Evolutionary conservation across 2,113 vertebrate genomes (phyloP).

Genomic region (Neodon shergylaensis): DNA sequence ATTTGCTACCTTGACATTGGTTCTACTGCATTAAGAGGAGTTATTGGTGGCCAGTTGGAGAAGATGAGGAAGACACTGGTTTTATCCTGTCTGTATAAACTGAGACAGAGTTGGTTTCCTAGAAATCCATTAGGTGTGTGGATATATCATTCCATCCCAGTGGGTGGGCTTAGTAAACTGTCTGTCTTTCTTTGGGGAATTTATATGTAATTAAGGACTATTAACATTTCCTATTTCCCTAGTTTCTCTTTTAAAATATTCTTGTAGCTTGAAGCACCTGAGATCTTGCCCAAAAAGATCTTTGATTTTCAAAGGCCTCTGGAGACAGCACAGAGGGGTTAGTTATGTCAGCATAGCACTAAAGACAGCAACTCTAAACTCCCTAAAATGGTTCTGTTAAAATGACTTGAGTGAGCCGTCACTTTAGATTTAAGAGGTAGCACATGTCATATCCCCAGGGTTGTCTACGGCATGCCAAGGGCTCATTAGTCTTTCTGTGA

Average conservation of each 20-base stretch:
- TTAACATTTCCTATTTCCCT: conserved; percentile 16
- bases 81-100: conserved; percentile 37
- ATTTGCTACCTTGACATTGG: conserved; percentile 4
- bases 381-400: not conserved
- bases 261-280: not conserved
- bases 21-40: not conserved
- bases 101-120: not conserved
- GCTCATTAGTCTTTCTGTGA: conserved; percentile 19
- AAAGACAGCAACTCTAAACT: conserved; percentile 6
- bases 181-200: conserved; percentile 32
- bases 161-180: not conserved
- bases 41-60: not conserved
- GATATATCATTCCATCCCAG: not conserved
- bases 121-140: not conserved
- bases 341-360: conserved; percentile 25
- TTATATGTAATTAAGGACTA: conserved; percentile 27
- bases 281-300: not conserved
- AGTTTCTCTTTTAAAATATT: conserved; percentile 24
- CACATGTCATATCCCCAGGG: not conserved
- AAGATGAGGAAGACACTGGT: not conserved
- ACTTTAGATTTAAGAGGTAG: not conserved
- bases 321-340: not conserved
- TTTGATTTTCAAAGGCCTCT: conserved; percentile 28
- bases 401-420: not conserved
- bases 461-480: not conserved